Evolutionary conservation across 2,113 vertebrate genomes (phyloP), one percentile per base, ranked within the genome.

Genomic region (Equus quagga): DNA sequence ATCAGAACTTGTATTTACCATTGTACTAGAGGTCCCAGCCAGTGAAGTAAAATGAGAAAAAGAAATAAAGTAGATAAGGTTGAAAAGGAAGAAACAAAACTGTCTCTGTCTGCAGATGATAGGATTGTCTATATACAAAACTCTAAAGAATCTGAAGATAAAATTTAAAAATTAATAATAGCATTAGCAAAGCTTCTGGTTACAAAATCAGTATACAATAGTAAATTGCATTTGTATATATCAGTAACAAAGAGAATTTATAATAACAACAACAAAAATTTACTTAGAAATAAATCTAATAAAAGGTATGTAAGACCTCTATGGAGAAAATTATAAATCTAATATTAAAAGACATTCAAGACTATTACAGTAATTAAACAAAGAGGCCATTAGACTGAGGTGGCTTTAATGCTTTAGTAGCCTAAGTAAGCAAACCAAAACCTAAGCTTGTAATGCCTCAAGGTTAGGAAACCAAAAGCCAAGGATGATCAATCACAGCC

Each of bases 271-370:
- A 80, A 41, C 56, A 91, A 80, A 81, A 54, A 72, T 4, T 78
- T 69, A 78, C 49, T 67, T 88, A 89, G 41, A 89, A 89, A 54
- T 81, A 89, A 41, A 73, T 80, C 44, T 72, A 88, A 51, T 72
- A 70, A 72, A 70, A 80, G 76, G 72, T 14, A 21, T 51, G 6
- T 89, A 72, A 81, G 44, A 81, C 26, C 44, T 89, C 44, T 69
- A 33, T 62, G 44, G 60, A 89, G 44, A 81, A 75, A 49, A 81
- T 33, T 80, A 70, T 51, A 89, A 65, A 62, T 64, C 41, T 26
- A 70, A 80, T 60, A 46, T 36, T 58, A 79, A 80, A 70, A 44
- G 49, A 36, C 33, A 54, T 69, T 85, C 51, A 90, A 41, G 58
- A 31, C 54, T 73, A 70, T 81, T 81, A 80, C 51, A 54, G 80